A percentile compares a stretch with the other conserved stretches of the same genome.
Evolutionary conservation across 2,888 invertebrate genomes (phyloP).

Genomic region (Polyommatus iphigenia): DNA sequence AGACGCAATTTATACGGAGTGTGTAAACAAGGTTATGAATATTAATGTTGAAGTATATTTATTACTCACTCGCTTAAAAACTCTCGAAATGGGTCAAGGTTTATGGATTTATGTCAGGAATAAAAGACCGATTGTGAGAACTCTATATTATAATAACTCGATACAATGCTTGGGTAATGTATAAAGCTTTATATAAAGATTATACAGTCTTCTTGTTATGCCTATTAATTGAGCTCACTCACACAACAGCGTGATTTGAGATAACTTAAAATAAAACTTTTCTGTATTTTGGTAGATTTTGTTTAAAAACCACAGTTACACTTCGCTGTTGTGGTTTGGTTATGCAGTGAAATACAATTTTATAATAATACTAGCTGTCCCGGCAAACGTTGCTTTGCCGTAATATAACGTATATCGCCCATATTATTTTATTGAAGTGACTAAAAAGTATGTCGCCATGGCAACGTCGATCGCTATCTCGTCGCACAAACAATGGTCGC

Average conservation of each 20-base stretch:
- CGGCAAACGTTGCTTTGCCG: no score
- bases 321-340: no score
- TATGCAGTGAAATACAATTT: no score
- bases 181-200: not conserved
- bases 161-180: not conserved
- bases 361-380: no score
- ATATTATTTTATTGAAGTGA: no score
- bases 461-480: no score
- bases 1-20: constrained; percentile 18
- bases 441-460: no score
- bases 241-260: not conserved
- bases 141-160: not conserved
- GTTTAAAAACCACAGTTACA: no score
- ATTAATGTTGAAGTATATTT: constrained; percentile 8
- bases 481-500: no score
- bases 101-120: constrained; percentile 7
- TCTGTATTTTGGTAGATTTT: no score
- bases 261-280: no score
- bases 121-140: not conserved
- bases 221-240: not conserved
- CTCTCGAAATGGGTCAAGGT: constrained; percentile 25
- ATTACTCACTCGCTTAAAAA: constrained; percentile 32
- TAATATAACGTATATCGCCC: no score
- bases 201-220: not conserved
- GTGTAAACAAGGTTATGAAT: constrained; percentile 29